Evolutionary conservation across 2,888 invertebrate genomes (phyloP).

Genomic region (Cephus spinipes): DNA sequence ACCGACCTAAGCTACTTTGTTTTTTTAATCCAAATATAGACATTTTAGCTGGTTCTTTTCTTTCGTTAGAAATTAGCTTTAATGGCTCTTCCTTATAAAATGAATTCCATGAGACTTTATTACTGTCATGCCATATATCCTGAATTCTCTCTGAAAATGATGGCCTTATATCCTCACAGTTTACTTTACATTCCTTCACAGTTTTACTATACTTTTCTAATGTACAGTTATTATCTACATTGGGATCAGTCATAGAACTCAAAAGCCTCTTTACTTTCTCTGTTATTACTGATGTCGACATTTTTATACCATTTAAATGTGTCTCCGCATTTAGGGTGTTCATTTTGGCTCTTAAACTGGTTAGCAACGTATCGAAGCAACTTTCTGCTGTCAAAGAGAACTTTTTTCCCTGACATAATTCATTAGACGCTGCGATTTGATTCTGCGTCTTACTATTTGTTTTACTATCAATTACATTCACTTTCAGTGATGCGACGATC

Average conservation of each 20-base stretch:
- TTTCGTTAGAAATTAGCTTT: background rate
- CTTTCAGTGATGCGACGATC: background rate
- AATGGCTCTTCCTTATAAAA: conserved; percentile 5
- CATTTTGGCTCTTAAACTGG: conserved; percentile 26
- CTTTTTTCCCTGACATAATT: background rate
- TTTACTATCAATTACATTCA: background rate
- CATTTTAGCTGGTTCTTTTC: conserved; percentile 11
- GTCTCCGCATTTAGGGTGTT: conserved; percentile 15
- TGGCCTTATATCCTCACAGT: conserved; percentile 10
- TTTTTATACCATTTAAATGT: conserved; percentile 7
- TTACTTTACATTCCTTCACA: background rate
- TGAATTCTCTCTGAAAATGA: conserved; percentile 34
- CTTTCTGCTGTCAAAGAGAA: conserved; percentile 21
- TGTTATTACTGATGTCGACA: background rate
- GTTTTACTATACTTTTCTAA: background rate
- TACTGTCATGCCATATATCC: conserved; percentile 29
- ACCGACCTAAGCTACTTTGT: conserved; percentile 6
- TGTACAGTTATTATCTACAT: background rate
- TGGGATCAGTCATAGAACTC: background rate
- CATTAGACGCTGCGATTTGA: background rate
- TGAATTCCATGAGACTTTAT: conserved; percentile 6
- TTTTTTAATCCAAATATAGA: conserved; percentile 14
- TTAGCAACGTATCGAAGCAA: conserved; percentile 28
- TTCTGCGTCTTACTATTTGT: background rate
- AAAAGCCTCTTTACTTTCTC: background rate